phyloP scores from a whole-genome alignment of 2,888 invertebrate genomes.

The Acleris cristana region DNA sequence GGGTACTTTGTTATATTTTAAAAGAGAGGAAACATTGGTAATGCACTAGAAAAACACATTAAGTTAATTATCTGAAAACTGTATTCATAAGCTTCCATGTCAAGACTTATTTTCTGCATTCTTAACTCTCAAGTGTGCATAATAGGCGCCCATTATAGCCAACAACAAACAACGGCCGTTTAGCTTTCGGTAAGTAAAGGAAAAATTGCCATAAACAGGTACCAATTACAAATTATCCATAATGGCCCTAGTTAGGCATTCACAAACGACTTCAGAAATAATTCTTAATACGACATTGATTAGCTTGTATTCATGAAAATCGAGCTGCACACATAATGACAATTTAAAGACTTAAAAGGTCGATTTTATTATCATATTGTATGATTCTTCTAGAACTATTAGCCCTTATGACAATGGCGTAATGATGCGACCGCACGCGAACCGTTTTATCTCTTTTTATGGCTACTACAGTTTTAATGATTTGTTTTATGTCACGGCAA shows the following conservation, averaged over 20 bases:
- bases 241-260: slow-evolving; percentile 73
- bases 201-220: slow-evolving; percentile 71
- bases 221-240: slow-evolving; percentile 77
- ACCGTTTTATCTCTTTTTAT: slow-evolving; percentile 54
- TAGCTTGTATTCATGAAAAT: slow-evolving; percentile 69
- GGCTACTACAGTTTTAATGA: slow-evolving; percentile 37
- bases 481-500: slow-evolving; percentile 28
- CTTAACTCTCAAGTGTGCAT: slow-evolving; percentile 27
- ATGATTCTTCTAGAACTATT: slow-evolving; percentile 82
- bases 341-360: slow-evolving; percentile 83
- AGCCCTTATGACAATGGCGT: slow-evolving; percentile 80
- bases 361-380: slow-evolving; percentile 82
- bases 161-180: slow-evolving; percentile 40
- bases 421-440: slow-evolving; percentile 77
- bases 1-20: too few species aligned
- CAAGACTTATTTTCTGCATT: slow-evolving; percentile 16
- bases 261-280: slow-evolving; percentile 78
- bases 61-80: neutral
- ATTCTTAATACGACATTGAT: slow-evolving; percentile 83
- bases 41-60: too few species aligned
- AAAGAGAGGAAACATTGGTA: too few species aligned
- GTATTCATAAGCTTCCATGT: slow-evolving; percentile 5
- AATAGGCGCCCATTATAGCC: slow-evolving; percentile 29
- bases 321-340: slow-evolving; percentile 72
- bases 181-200: slow-evolving; percentile 33